Evolutionary conservation across 2,113 vertebrate species (phyloP).

Genomic region (Xyrauchen texanus): DNA sequence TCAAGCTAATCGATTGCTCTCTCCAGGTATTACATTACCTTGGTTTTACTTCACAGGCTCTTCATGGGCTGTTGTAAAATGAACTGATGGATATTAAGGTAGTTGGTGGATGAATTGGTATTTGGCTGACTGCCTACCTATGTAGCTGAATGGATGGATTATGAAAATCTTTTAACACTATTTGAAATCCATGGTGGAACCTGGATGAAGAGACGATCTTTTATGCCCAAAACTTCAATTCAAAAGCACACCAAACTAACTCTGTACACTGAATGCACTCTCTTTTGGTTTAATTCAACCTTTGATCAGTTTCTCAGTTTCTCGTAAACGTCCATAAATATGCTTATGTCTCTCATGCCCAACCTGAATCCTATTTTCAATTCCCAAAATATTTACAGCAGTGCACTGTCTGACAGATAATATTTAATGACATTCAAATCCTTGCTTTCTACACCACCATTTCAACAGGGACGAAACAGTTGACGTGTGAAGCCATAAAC

Average conservation of each 20-base stretch:
- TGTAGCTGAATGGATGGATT: conserved; percentile 7
- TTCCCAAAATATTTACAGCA: conserved; percentile 40
- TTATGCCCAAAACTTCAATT: neutral
- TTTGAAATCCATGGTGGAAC: neutral
- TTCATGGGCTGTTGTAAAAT: no score
- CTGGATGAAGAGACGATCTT: conserved; percentile 1
- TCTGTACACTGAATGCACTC: neutral
- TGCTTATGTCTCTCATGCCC: conserved; percentile 42
- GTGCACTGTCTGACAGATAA: conserved; percentile 21
- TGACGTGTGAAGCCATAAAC: neutral
- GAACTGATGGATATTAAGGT: neutral
- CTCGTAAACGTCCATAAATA: conserved; percentile 56
- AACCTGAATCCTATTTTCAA: neutral
- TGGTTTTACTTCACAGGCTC: no score
- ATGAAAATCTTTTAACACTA: neutral
- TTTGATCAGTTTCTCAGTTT: conserved; percentile 42
- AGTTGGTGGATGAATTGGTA: neutral
- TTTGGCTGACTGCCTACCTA: neutral
- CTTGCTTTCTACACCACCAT: neutral
- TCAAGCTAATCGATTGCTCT: no score
- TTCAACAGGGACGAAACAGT: neutral
- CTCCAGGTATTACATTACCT: no score
- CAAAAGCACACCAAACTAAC: neutral
- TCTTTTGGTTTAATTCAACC: neutral
- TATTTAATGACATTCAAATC: neutral